A percentile compares a stretch with the other conserved stretches of the same genome.
Evolutionary conservation across 2,797 vertebrate species (phyloP).

Genomic region (Aulostomus chinensis): DNA sequence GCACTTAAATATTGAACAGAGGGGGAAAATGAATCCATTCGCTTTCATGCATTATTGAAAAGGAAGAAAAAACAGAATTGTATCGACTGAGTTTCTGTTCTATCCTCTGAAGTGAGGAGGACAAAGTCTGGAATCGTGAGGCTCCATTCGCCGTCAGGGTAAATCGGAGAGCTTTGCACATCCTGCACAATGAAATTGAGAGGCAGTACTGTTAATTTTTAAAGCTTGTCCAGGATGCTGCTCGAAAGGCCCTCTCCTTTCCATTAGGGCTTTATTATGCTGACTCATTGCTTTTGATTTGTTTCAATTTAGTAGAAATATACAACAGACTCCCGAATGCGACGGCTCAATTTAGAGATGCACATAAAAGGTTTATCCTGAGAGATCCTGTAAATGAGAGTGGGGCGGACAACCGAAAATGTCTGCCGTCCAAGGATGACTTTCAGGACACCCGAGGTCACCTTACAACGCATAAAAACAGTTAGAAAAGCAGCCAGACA

Average conservation of each 20-base stretch:
- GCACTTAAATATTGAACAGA: conserved; percentile 56
- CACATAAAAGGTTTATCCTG: conserved; percentile 23
- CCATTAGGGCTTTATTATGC: conserved; percentile 24
- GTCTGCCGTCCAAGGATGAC: too few relatives aligned
- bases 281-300: conserved; percentile 26
- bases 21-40: conserved; percentile 49
- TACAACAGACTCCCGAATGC: conserved; percentile 1
- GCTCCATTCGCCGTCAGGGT: conserved; percentile 34
- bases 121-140: conserved; percentile 41
- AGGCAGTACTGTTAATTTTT: conserved; percentile 20
- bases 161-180: conserved; percentile 21
- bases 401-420: too few relatives aligned
- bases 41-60: conserved; percentile 62
- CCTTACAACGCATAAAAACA: too few relatives aligned
- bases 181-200: conserved; percentile 28
- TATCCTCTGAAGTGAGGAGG: conserved; percentile 44
- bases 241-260: conserved; percentile 22
- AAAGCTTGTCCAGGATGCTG: conserved; percentile 11
- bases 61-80: conserved; percentile 55
- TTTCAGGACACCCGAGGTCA: too few relatives aligned
- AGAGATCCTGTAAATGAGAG: too few relatives aligned
- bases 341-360: background rate
- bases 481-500: too few relatives aligned
- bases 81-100: conserved; percentile 37
- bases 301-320: conserved; percentile 4